Base-by-base conservation (phyloP, 1,140 invertebrate species). In the Apis mellifera region DNA sequence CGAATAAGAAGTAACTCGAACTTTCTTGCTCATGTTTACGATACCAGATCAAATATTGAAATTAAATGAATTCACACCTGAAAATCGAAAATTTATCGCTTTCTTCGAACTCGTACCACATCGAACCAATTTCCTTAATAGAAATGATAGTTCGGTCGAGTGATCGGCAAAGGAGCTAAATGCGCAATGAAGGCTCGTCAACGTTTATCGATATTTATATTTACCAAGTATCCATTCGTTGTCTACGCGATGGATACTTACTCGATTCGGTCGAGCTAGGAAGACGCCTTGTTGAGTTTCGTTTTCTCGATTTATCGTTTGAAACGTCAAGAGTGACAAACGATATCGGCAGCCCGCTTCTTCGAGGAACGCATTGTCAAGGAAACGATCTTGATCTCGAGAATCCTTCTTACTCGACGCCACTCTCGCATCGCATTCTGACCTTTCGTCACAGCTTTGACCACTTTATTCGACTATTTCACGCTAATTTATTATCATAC, bases 271-370 rank as follows among this genome's bases (percentile, higher is more conserved):
- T 74, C 15, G 4, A 64, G 48, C 59, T 12, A 74, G 59, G 55
- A 83, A 69, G 65, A 21, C 76, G 65, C 13, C 52, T 83, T 59
- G 60, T 66, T 85, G 69, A 65, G 60, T 62, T 79, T 79, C 75
- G 75, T 83, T 85, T 85, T 52, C 73, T 75, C 84, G 75, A 85
- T 86, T 82, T 78, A 86, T 85, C 79, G 83, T 79, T 71, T 55
- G 62, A 68, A 62, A 66, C 80, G 73, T 82, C 32, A 60, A 55
- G 68, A 77, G 23, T 85, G 85, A 86, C 84, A 86, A 86, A 86
- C 84, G 85, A 83, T 79, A 86, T 76, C 80, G 80, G 48, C 32
- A 76, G 65, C 68, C 3, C 21, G n/a, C 65, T 82, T 72, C 82
- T 82, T 73, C 42, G 54, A 57, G 75, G 50, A 23, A 62, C 57